Evolutionary conservation across 2,113 vertebrate species (phyloP).

Genomic region (Dolichallabes microphthalmus): DNA sequence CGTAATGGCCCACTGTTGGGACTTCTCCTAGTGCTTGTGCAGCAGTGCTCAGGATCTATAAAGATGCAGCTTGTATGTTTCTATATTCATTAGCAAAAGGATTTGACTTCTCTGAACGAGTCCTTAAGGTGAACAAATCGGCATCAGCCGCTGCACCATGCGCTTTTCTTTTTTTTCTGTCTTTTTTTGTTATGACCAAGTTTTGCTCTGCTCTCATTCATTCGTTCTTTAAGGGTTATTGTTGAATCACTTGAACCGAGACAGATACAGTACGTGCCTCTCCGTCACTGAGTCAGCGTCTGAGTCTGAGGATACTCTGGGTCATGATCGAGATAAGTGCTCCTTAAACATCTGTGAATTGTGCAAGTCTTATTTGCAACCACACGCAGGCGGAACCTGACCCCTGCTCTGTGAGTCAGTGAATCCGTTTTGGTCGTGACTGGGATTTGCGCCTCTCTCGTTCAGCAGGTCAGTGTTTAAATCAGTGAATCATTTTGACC

Average conservation of each 20-base stretch:
- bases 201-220: not conserved
- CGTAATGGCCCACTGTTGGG: slow-evolving; percentile 30
- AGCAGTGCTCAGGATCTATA: slow-evolving; percentile 45
- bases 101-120: not conserved
- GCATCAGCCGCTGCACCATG: not conserved
- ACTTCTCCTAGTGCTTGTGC: slow-evolving; percentile 28
- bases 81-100: not conserved
- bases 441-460: not conserved
- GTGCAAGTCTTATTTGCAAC: not conserved
- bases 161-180: not conserved
- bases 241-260: not conserved
- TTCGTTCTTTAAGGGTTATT: not conserved
- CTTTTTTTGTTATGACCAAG: not conserved
- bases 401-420: not conserved
- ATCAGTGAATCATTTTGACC: not conserved
- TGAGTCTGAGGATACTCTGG: not conserved
- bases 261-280: not conserved
- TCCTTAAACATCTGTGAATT: not conserved
- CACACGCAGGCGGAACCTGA: not conserved
- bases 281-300: not conserved
- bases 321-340: not conserved
- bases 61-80: slow-evolving; percentile 34
- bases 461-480: not conserved
- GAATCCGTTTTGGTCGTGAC: not conserved
- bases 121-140: not conserved